A percentile compares a stretch with the other conserved stretches of the same genome.
phyloP scores from a whole-genome alignment of 1,140 invertebrate genomes.

The Drosophila burlai region DNA sequence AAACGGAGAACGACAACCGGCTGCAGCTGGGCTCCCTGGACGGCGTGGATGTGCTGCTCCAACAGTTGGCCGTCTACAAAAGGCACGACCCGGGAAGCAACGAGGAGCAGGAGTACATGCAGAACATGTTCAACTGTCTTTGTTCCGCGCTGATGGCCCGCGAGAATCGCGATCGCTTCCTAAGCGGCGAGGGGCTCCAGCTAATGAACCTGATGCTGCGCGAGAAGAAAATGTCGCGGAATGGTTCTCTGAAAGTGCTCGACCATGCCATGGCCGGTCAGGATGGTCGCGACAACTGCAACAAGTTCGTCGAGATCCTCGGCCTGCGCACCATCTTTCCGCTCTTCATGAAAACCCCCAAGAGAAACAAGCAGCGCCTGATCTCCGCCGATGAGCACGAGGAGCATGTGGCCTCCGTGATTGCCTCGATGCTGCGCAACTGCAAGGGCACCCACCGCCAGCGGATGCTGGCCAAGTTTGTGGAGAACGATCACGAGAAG shows the following conservation, averaged over 20 bases:
- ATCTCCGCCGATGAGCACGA: conserved; percentile 96
- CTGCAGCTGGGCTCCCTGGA: conserved; percentile 95
- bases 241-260: conserved; percentile 98
- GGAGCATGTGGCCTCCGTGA: conserved; percentile 98
- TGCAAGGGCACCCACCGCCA: conserved; percentile 95
- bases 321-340: conserved; percentile 98
- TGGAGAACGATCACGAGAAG: conserved; percentile 99
- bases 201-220: conserved; percentile 98
- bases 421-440: conserved; percentile 96
- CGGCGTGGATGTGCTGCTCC: conserved; percentile 98
- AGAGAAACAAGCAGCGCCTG: conserved; percentile 93
- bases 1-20: conserved; percentile 94
- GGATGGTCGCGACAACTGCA: conserved; percentile 97
- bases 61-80: conserved; percentile 98
- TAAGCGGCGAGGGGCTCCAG: conserved; percentile 97
- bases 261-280: conserved; percentile 97
- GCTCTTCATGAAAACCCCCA: conserved; percentile 99
- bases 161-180: conserved; percentile 95
- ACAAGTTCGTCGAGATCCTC: conserved; percentile 99
- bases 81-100: conserved; percentile 95
- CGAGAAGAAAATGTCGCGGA: conserved; percentile 98
- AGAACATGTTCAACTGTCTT: conserved; percentile 98
- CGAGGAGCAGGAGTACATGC: conserved; percentile 99
- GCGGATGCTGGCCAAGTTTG: conserved; percentile 97
- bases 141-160: conserved; percentile 96